Evolutionary conservation across 2,113 vertebrate genomes (phyloP), one percentile per base, ranked within the genome.

Genomic region (Sula dactylatra): DNA sequence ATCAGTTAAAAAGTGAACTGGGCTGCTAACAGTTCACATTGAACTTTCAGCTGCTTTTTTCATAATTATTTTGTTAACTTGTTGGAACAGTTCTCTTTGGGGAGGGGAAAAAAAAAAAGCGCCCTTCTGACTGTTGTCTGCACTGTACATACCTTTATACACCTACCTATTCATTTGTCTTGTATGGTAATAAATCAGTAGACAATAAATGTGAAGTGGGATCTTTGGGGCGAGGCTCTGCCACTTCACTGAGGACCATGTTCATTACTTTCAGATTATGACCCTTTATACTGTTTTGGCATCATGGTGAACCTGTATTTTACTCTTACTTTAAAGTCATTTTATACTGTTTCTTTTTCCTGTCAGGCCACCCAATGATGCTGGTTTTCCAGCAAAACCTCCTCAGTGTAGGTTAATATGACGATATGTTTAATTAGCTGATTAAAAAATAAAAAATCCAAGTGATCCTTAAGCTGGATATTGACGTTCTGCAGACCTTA

Each of bases 131-230:
- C 44, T 54, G 40, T 67, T 58, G 65, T 70, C 54, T 93, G 73
- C 79, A 58, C 32, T 67, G 42, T 56, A 59, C 82, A 91, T 93
- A 73, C 76, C 79, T 93, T 79, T 84, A 26, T 92, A 81, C 58
- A 91, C 88, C 45, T 87, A 88, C 69, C 62, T 94, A 69, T 86
- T 96, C n/a, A 78, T 96, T 95, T 95, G 91, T 91, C 91, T 89
- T 79, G 70, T 76, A 50, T 21, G 32, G 83, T 80, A 82, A 85
- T 95, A 94, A 95, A 96, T 95, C 83, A 95, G 25, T 54, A 87
- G 88, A 40, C 44, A 66, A 66, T 56, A 76, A 94, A 71, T 76
- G 56, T 50, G 58, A 93, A 77, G 56, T 82, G 45, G 81, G 69
- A 91, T 91, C 54, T 91, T 49, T 82, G 62, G 62, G 78, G 45